Conservation (phyloP, 2,113 vertebrate species). For the Pipra filicauda region DNA sequence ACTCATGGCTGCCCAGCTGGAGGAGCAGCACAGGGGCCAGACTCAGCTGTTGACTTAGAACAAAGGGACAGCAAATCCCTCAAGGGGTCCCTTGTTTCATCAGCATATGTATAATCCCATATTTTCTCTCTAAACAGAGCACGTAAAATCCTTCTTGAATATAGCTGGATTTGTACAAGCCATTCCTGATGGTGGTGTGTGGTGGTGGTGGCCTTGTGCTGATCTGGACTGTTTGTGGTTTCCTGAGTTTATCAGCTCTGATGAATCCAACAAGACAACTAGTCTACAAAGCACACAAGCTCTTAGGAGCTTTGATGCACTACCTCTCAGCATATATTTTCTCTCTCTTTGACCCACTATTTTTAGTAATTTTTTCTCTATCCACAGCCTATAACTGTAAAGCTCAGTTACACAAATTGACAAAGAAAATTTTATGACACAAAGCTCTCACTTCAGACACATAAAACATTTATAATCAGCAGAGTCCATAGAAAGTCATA, state of each 20-base stretch:
- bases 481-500: not conserved
- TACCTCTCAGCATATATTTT: not conserved
- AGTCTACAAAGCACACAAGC: not conserved
- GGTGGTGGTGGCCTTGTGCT: not conserved
- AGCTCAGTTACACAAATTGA: not conserved
- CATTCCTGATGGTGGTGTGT: not conserved
- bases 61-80: not conserved
- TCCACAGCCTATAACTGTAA: not conserved
- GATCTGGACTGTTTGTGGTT: not conserved
- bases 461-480: not conserved
- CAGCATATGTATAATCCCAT: not conserved
- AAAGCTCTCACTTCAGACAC: not conserved
- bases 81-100: not conserved
- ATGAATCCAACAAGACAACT: not conserved
- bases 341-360: not conserved
- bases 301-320: not conserved
- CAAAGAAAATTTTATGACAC: not conserved
- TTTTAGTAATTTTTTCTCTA: not conserved
- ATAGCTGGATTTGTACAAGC: accelerated
- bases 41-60: not conserved
- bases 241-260: not conserved
- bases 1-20: not conserved
- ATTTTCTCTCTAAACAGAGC: not conserved
- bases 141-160: not conserved
- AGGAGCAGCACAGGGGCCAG: not conserved